Percentiles rank a stretch among this genome's conserved stretches.
phyloP scores from a whole-genome alignment of 2,797 vertebrate species.

The Chromobotia macracanthus region DNA sequence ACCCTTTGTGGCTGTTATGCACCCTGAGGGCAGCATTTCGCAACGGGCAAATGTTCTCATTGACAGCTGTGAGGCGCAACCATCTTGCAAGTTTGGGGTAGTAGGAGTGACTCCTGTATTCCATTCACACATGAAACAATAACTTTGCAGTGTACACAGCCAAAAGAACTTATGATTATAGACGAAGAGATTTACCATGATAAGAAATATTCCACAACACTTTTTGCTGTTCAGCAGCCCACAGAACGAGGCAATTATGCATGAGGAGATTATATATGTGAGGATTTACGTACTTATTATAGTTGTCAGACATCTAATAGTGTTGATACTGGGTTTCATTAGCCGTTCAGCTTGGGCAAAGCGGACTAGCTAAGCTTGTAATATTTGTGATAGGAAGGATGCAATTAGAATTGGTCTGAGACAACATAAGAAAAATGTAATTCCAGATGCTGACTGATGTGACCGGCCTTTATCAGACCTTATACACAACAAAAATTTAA shows the following conservation, averaged over 20 bases:
- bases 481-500: slow-evolving; percentile 36
- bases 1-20: neutral
- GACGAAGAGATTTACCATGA: slow-evolving; percentile 4
- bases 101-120: neutral
- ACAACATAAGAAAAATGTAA: slow-evolving; percentile 60
- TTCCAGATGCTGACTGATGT: slow-evolving; percentile 57
- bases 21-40: neutral
- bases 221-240: slow-evolving; percentile 39
- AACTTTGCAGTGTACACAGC: neutral
- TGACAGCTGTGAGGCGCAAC: neutral
- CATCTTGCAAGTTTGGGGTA: neutral
- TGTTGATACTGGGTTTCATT: slow-evolving; percentile 58
- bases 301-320: slow-evolving; percentile 52
- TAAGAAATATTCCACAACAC: slow-evolving; percentile 5
- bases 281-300: slow-evolving; percentile 50
- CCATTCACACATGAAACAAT: neutral
- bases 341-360: slow-evolving; percentile 43
- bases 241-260: slow-evolving; percentile 35
- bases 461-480: slow-evolving; percentile 31
- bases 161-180: neutral
- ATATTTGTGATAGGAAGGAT: slow-evolving; percentile 54
- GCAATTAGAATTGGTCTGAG: slow-evolving; percentile 52
- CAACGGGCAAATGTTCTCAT: neutral
- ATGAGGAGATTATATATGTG: slow-evolving; percentile 33
- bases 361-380: slow-evolving; percentile 47